Percentiles rank a stretch among this genome's conserved stretches.
Evolutionary conservation across 2,797 vertebrate species (phyloP).

Genomic region (Cynodonichthys magdalenae): DNA sequence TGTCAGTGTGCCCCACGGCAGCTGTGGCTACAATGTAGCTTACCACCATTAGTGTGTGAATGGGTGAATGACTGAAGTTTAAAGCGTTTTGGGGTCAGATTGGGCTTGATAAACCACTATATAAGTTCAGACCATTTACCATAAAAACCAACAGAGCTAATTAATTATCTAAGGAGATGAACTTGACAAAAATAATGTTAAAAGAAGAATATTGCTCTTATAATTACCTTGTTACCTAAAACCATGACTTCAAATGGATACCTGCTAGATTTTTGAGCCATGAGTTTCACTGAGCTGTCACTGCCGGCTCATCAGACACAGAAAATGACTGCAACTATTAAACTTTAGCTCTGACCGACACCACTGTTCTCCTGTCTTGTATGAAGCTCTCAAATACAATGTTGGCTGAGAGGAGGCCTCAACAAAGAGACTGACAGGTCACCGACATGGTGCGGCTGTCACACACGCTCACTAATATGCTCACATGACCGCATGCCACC

Average conservation of each 20-base stretch:
- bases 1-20: too few relatives aligned
- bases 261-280: neutral
- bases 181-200: too few relatives aligned
- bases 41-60: too few relatives aligned
- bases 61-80: too few relatives aligned
- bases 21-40: too few relatives aligned
- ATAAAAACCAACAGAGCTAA: too few relatives aligned
- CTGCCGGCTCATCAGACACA: constrained; percentile 2
- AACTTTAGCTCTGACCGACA: constrained; percentile 13
- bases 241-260: neutral
- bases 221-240: neutral
- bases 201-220: neutral
- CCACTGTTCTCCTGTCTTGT: constrained; percentile 13
- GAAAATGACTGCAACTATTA: constrained; percentile 11
- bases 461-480: constrained; percentile 70
- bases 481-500: constrained; percentile 64
- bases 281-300: too few relatives aligned
- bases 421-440: constrained; percentile 42
- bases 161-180: too few relatives aligned
- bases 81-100: too few relatives aligned
- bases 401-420: constrained; percentile 36
- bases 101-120: too few relatives aligned
- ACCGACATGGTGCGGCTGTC: constrained; percentile 40
- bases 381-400: constrained; percentile 6
- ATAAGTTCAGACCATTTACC: too few relatives aligned